phyloP scores from a whole-genome alignment of 2,888 invertebrate species.

The Volucella zonaria region DNA sequence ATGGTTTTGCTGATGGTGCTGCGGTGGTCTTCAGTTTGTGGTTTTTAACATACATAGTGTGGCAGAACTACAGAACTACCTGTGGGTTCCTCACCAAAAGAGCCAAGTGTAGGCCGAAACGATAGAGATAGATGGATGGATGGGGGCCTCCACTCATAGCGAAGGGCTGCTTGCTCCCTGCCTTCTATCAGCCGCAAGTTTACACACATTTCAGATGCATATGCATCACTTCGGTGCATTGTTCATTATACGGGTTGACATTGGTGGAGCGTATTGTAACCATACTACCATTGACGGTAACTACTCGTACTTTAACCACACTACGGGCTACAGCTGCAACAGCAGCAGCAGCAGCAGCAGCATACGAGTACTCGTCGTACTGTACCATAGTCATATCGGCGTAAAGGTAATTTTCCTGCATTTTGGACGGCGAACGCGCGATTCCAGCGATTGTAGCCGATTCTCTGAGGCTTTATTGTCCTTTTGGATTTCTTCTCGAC shows the following conservation, averaged over 20 bases:
- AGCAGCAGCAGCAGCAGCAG: slow-evolving; percentile 67
- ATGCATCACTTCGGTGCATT: slow-evolving; percentile 52
- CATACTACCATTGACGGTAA: neutral
- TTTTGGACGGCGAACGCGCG: slow-evolving; percentile 19
- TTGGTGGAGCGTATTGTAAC: slow-evolving; percentile 26
- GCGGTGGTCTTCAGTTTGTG: neutral
- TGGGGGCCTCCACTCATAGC: slow-evolving; percentile 34
- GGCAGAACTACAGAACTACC: slow-evolving; percentile 59
- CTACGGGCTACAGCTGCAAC: slow-evolving; percentile 29
- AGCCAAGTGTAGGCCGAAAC: slow-evolving; percentile 6
- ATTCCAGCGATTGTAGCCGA: slow-evolving; percentile 18
- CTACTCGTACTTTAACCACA: neutral
- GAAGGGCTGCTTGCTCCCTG: slow-evolving; percentile 30
- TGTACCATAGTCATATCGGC: slow-evolving; percentile 29
- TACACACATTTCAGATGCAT: slow-evolving; percentile 30
- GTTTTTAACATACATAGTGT: no score
- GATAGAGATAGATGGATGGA: slow-evolving; percentile 15
- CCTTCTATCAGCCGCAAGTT: neutral
- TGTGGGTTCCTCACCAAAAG: slow-evolving; percentile 58
- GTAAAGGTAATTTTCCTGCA: slow-evolving; percentile 63
- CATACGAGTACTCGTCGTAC: neutral
- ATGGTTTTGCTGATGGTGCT: slow-evolving; percentile 50
- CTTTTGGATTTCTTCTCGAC: slow-evolving; percentile 20
- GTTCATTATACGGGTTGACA: slow-evolving; percentile 68
- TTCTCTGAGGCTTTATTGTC: slow-evolving; percentile 11